A percentile compares a stretch with the other conserved stretches of the same genome.
Evolutionary conservation across 2,888 invertebrate species (phyloP).

Genomic region (Pammene aurita): DNA sequence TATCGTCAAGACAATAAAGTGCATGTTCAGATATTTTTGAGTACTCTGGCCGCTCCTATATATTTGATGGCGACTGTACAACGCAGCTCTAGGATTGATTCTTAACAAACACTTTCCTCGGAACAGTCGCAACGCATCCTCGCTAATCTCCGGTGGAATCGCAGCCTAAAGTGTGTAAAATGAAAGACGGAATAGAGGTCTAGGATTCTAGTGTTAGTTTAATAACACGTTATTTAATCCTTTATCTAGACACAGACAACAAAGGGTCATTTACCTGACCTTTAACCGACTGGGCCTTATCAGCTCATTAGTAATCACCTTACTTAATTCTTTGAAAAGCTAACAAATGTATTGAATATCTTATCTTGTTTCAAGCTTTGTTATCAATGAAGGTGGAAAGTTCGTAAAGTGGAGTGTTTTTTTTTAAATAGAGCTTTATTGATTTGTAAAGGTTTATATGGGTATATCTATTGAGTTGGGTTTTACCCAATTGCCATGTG

Average conservation of each 20-base stretch:
- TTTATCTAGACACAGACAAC: not conserved
- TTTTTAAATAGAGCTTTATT: not conserved
- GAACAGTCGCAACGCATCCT: too few relatives aligned
- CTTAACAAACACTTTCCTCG: too few relatives aligned
- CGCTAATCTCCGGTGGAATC: too few relatives aligned
- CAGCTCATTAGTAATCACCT: slow-evolving; percentile 28
- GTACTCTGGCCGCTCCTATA: too few relatives aligned
- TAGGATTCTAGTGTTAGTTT: too few relatives aligned
- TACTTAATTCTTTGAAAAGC: slow-evolving; percentile 27
- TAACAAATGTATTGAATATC: slow-evolving; percentile 7
- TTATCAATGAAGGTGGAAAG: slow-evolving; percentile 6
- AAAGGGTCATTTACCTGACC: not conserved
- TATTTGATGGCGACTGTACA: too few relatives aligned
- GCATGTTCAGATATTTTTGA: too few relatives aligned
- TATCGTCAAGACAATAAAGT: too few relatives aligned
- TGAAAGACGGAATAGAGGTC: too few relatives aligned
- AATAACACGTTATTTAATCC: slow-evolving; percentile 8
- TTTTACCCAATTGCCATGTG: not conserved
- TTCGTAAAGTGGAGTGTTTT: slow-evolving; percentile 1
- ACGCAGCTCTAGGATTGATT: too few relatives aligned
- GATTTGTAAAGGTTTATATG: not conserved
- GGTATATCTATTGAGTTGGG: slow-evolving; percentile 2
- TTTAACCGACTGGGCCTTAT: slow-evolving; percentile 4
- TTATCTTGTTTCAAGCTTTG: slow-evolving; percentile 20
- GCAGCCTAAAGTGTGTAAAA: too few relatives aligned